Base-by-base conservation (phyloP, 2,797 vertebrate species). In the Chloroceryle inda region DNA sequence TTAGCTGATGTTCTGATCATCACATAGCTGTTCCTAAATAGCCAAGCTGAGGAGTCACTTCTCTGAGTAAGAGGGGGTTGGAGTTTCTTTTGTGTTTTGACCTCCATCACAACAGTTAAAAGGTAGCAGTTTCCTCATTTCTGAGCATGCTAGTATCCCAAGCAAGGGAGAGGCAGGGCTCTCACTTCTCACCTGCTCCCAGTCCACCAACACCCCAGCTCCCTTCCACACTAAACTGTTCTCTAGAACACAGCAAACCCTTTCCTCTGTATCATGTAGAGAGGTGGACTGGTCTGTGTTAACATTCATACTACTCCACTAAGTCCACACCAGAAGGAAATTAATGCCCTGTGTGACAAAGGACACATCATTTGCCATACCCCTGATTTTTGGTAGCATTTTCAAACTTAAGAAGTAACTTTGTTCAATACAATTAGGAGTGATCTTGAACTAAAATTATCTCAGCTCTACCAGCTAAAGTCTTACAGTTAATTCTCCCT, bases 121-220 rank as follows among this genome's bases (percentile, higher is more conserved):
- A 11, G 11, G 58, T 35, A 85, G 42, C 11, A 58, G 62, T 75
- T 95, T 85, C 68, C 82, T 84, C 79, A 75, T 81, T 89, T 92
- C 73, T 55, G 13, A 90, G 68, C 4, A 0, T 14, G 13, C 10
- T 20, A 44, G 26, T 75, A 92, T 90, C 92, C 92, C 88, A 95
- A 69, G 69, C 56, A 63, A 83, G 24, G 53, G 22, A 80, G 38
- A 88, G 33, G 31, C 49, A 78, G 38, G 68, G 69, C 73, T 95
- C 91, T 85, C 85, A 90, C 73, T 92, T 97, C 89, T 87, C 89
- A 92, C 91, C 81, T 95, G 84, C 85, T 83, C 42, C 40, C 64
- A 69, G 73, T 33, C 94, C 40, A 49, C 19, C 33, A 63, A 8
- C 27, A 63, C 8, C 3, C 11, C 68, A 85, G 23, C 15, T 63